Percentiles rank a stretch among this genome's conserved stretches.
These are phyloP conservation scores for Luperina nickerlii DNA, from an alignment of 2,888 invertebrate genomes.

Conservation along the genomic window DNA sequence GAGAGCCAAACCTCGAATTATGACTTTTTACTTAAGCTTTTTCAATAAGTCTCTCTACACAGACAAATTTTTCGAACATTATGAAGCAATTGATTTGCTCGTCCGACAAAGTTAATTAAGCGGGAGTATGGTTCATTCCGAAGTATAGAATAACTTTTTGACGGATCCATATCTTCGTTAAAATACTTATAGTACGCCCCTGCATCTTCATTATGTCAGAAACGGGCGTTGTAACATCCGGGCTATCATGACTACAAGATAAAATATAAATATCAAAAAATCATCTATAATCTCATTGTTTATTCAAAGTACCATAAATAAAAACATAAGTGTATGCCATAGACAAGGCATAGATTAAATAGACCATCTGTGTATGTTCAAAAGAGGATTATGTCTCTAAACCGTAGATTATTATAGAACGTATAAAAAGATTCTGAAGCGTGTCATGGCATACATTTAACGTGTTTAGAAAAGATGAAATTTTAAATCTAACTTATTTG, in stretches of 20 bases:
- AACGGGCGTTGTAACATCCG: not conserved
- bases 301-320: constrained; percentile 51
- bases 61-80: no score
- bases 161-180: no score
- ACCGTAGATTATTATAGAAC: constrained; percentile 52
- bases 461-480: constrained; percentile 21
- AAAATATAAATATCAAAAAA: constrained; percentile 32
- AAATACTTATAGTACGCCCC: no score
- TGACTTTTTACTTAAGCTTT: no score
- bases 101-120: no score
- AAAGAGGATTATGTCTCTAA: constrained; percentile 59
- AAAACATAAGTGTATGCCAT: constrained; percentile 43
- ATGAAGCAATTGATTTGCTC: no score
- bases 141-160: no score
- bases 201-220: not conserved
- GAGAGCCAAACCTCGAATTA: no score
- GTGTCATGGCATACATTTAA: constrained; percentile 45
- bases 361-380: constrained; percentile 60
- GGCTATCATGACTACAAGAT: not conserved
- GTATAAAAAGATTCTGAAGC: constrained; percentile 45
- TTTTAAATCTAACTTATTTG: constrained; percentile 44
- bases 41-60: no score
- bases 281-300: constrained; percentile 37
- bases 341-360: constrained; percentile 59
- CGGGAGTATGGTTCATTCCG: no score